Percentiles rank a stretch among this genome's conserved stretches.
Evolutionary conservation across 92 coral and sea anemone genomes (phyloP).

Genomic region (Epizoanthus illoricatus): DNA sequence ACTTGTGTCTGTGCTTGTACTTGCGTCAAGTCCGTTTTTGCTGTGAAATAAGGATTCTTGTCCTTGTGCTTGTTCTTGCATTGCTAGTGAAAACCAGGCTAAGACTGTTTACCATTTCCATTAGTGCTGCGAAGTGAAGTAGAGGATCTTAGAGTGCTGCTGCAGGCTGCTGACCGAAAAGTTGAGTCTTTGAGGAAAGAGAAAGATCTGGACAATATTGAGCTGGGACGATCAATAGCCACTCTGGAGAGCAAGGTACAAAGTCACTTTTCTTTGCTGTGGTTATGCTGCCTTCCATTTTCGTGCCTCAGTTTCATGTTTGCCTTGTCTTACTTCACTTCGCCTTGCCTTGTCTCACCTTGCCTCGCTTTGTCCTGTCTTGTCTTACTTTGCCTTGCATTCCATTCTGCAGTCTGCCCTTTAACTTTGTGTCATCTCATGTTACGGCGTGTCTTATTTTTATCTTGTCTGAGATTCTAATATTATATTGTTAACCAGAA

Average conservation of each 20-base stretch:
- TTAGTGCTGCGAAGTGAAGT: slow-evolving; percentile 89
- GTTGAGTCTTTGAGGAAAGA: slow-evolving; percentile 85
- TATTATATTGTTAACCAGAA: not conserved
- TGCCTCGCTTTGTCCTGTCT: no score
- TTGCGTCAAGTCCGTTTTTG: no score
- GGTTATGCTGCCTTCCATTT: not conserved
- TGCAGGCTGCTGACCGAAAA: slow-evolving; percentile 91
- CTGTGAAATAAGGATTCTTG: no score
- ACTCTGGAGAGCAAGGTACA: slow-evolving; percentile 92
- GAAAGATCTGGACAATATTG: slow-evolving; percentile 85
- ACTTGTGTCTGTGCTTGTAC: no score
- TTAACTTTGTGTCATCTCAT: no score
- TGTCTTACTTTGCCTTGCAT: no score
- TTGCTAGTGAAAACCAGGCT: not conserved
- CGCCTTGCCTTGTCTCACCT: not conserved
- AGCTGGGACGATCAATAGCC: slow-evolving; percentile 77
- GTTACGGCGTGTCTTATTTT: slow-evolving; percentile 2
- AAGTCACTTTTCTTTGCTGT: not conserved
- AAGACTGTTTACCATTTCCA: not conserved
- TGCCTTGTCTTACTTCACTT: not conserved
- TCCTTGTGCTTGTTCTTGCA: no score
- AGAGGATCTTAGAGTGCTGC: slow-evolving; percentile 77
- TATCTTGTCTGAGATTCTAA: not conserved
- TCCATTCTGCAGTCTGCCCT: no score
- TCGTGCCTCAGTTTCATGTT: not conserved